Base-by-base conservation (phyloP, 2,888 invertebrate species). In the Conops quadrifasciatus region DNA sequence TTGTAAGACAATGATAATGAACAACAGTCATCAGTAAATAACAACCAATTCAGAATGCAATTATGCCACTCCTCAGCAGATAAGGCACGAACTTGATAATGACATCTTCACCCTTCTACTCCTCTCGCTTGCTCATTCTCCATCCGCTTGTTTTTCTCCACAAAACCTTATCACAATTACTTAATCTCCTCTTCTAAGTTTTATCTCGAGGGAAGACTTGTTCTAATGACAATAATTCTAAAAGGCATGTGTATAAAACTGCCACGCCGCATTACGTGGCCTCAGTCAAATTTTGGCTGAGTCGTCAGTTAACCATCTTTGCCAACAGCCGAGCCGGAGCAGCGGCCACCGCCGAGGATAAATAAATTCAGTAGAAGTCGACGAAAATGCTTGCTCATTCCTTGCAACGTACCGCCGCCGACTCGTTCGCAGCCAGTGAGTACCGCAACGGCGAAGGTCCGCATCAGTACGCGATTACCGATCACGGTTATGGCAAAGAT, bases 401-500 rank as follows among this genome's bases (percentile, higher is more conserved):
- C 47, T 71, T 82, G 45, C 78, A 77, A 73, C 72, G 78, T 7
- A 56, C 9, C 7, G 36, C 19, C 26, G 45, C 19, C 4, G 60
- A 5, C n/a, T 45, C 13, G 7, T 45, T 1, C 19, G n/a, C 26
- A 51, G 69, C 43, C 49, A 43, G 3, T 51, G 66, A 5, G 65
- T 24, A 43, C 59, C 16, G 71, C 70, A 21, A 68, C 16, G 21
- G 2, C 9, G 72, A 75, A 45, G 67, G 59, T 0, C 72, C 73
- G 15, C 72, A 76, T 66, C 76, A 76, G 30, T 84, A 84, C 72
- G 75, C 78, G 66, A 81, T 84, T n/a, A 76, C 83, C 71, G 81
- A 84, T 76, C 77, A 83, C 62, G 80, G 84, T n/a, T 84, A 84
- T 58, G 94, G 94, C 64, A 94, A 94, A 86, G 89, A 91, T 82